A percentile compares a stretch with the other conserved stretches of the same genome.
Conservation (phyloP, 2,888 invertebrate species). For the Agrochola litura region DNA sequence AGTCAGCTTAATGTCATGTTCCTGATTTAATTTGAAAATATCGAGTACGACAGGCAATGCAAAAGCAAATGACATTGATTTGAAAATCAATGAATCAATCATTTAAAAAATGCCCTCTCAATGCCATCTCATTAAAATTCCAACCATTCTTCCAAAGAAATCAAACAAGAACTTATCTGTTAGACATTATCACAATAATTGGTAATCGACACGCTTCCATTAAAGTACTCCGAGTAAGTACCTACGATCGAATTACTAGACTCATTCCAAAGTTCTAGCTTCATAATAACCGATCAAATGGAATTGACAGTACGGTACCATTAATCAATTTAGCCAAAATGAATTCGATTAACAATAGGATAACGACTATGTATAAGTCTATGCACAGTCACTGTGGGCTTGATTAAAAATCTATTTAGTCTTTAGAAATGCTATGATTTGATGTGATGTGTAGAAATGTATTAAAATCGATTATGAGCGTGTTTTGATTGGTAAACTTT, state of each 20-base stretch:
- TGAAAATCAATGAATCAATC: background rate
- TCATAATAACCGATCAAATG: constrained; percentile 19
- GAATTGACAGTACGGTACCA: constrained; percentile 35
- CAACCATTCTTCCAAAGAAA: background rate
- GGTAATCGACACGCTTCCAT: constrained; percentile 15
- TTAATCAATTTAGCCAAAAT: constrained; percentile 39
- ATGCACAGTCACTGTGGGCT: constrained; percentile 1
- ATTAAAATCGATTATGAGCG: background rate
- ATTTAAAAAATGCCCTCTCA: background rate
- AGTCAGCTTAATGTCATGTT: background rate
- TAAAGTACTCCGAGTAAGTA: constrained; percentile 18
- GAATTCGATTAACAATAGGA: constrained; percentile 12
- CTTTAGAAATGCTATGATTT: constrained; percentile 16
- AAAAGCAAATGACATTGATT: background rate
- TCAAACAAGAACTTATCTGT: background rate
- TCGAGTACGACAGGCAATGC: background rate
- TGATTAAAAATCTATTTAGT: constrained; percentile 27
- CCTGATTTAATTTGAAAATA: background rate
- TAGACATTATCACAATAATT: constrained; percentile 31
- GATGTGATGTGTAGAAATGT: background rate
- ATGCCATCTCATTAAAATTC: background rate
- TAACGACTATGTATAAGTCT: constrained; percentile 4
- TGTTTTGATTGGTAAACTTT: background rate
- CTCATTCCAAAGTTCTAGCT: constrained; percentile 10
- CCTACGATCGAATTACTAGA: constrained; percentile 26